Evolutionary conservation across 2,797 vertebrate genomes (phyloP).

Genomic region (Pterois miles): DNA sequence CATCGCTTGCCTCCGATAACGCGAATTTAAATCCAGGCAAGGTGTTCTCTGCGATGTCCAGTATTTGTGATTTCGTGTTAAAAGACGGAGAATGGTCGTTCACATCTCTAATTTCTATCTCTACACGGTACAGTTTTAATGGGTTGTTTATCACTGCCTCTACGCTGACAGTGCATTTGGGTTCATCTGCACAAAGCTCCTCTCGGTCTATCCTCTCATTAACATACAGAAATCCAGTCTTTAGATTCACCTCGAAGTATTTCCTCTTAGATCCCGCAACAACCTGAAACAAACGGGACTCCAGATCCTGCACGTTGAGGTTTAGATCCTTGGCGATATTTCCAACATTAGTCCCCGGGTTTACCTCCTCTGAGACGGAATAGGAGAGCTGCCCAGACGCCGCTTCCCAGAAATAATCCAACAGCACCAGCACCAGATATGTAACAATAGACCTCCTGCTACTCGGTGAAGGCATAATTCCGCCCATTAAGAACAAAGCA

Average conservation of each 20-base stretch:
- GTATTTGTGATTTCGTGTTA: slow-evolving; percentile 24
- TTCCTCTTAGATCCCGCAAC: slow-evolving; percentile 60
- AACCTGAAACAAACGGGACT: slow-evolving; percentile 60
- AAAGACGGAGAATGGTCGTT: slow-evolving; percentile 73
- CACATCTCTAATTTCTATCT: slow-evolving; percentile 66
- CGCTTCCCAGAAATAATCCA: slow-evolving; percentile 33
- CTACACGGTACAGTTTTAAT: slow-evolving; percentile 64
- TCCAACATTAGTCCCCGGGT: slow-evolving; percentile 61
- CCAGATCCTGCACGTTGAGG: slow-evolving; percentile 66
- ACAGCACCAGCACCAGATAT: slow-evolving; percentile 25
- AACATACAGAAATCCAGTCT: slow-evolving; percentile 72
- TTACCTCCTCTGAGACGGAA: slow-evolving; percentile 71
- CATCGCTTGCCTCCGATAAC: slow-evolving; percentile 67
- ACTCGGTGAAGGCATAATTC: slow-evolving; percentile 35
- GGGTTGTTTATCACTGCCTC: slow-evolving; percentile 72
- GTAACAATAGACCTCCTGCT: neutral
- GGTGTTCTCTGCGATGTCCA: slow-evolving; percentile 58
- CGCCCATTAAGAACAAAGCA: neutral
- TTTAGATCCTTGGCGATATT: slow-evolving; percentile 78
- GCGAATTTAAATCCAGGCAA: slow-evolving; percentile 68
- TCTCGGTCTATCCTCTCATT: slow-evolving; percentile 79
- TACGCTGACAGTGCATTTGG: slow-evolving; percentile 66
- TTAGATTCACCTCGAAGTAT: slow-evolving; percentile 78
- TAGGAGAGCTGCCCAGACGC: slow-evolving; percentile 71
- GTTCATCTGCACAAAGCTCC: slow-evolving; percentile 67